A percentile compares a stretch with the other conserved stretches of the same genome.
phyloP scores from a whole-genome alignment of 2,113 vertebrate species.

The Muscicapa adusta region DNA sequence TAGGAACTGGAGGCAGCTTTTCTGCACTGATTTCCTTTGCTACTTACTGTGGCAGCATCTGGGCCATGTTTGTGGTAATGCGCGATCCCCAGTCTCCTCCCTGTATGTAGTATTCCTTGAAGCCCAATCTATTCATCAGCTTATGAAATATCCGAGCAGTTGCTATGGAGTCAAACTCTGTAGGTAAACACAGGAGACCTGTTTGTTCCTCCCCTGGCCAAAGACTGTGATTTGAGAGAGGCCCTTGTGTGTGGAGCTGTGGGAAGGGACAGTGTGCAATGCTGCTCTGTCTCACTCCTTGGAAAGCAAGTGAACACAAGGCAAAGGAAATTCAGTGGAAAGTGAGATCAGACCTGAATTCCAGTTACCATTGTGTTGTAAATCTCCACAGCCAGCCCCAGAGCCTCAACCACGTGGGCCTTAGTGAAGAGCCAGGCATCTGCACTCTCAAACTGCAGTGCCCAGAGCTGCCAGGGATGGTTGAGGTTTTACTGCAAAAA shows the following conservation, averaged over 20 bases:
- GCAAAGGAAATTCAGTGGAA: not conserved
- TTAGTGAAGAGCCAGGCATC: not conserved
- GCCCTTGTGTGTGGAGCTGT: accelerated
- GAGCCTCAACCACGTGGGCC: not conserved
- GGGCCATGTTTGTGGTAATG: conserved; percentile 82
- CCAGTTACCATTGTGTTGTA: not conserved
- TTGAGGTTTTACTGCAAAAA: not conserved
- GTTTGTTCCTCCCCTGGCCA: not conserved
- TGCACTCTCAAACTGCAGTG: not conserved
- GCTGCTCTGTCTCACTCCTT: not conserved
- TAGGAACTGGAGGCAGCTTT: not conserved
- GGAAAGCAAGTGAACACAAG: not conserved
- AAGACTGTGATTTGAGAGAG: not conserved
- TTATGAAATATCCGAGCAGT: conserved; percentile 84
- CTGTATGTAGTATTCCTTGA: conserved; percentile 84
- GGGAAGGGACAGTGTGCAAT: not conserved
- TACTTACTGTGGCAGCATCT: conserved; percentile 87
- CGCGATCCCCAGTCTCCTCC: conserved; percentile 86
- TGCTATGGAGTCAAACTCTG: conserved; percentile 77
- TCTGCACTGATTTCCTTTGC: not conserved
- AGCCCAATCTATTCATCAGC: conserved; percentile 87
- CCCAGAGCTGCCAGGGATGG: no score
- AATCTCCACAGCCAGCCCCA: not conserved
- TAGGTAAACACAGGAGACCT: not conserved
- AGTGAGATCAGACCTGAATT: not conserved